Evolutionary conservation across 1,140 invertebrate species (phyloP), one percentile per base, ranked within the genome.

Genomic region (Lerema accius): DNA sequence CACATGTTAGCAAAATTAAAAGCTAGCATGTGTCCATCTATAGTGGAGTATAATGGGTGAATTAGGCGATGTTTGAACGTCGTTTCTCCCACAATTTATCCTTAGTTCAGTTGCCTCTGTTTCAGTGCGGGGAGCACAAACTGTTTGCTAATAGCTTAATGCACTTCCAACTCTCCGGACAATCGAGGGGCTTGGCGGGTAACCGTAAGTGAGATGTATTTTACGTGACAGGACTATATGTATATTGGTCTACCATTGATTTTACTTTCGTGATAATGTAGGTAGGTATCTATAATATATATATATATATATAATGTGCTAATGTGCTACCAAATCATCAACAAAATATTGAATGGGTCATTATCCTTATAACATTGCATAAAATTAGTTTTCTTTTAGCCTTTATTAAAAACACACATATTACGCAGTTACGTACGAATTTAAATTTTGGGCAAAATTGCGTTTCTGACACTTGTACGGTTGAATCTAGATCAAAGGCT

Each of bases 121-220:
- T 39, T 32, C 62, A 16, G 48, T 46, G 26, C 61, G 51, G 61
- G 39, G 46, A 65, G 53, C 55, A 69, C 73, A 78, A 81, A 81
- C 70, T 78, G 76, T 74, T 80, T 80, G 76, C 80, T 85, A 85
- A 85, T 84, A 78, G 80, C 78, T 81, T 82, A 84, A 86, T 84
- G 79, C 75, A 84, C 71, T 84, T 69, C 75, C 76, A 71, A 76
- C 69, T 73, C 68, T 72, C 71, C 16, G 42, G 67, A 71, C 62
- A 71, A 61, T 66, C 50, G 69, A 61, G 72, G 76, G 68, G 72
- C 19, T 28, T 51, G 50, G 19, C 48, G 37, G 49, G 55, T 62
- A 55, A 59, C 23, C 37, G 39, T 56, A 49, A 37, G 23, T 19
- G 26, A 62, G 19, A 42, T 51, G 19, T 23, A 23, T 23, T 23